Conservation (phyloP, 2,113 vertebrate species). For the Hypomesus transpacificus region DNA sequence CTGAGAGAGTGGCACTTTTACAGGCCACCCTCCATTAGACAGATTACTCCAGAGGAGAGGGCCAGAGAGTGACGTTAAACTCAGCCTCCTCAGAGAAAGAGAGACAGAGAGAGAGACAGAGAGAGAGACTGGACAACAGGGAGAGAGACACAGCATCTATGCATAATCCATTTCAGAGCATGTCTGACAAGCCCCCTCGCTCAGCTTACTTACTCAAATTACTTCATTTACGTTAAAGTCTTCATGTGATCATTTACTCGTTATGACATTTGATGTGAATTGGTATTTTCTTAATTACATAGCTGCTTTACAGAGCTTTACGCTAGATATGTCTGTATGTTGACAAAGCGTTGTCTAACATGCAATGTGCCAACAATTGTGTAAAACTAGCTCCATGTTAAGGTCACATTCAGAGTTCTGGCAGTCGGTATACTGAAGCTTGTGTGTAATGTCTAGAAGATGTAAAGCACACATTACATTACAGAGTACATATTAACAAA, state of each 20-base stretch:
- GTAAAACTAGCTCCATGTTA: no score
- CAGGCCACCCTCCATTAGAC: conserved; percentile 14
- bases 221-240: background rate
- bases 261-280: background rate
- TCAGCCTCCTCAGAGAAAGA: background rate
- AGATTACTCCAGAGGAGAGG: background rate
- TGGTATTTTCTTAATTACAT: background rate
- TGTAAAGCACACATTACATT: no score
- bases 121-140: background rate
- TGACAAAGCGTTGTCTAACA: no score
- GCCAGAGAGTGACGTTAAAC: background rate
- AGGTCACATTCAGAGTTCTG: no score
- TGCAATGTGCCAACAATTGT: no score
- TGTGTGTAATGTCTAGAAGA: no score
- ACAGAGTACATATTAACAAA: no score
- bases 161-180: background rate
- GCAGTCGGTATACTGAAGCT: no score
- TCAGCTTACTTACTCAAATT: background rate
- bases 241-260: background rate
- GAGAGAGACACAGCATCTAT: background rate
- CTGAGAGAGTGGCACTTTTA: background rate
- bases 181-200: background rate
- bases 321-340: background rate
- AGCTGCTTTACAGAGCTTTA: background rate
- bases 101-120: no score